Evolutionary conservation across 2,113 vertebrate genomes (phyloP), one percentile per base, ranked within the genome.

Genomic region (Thinocorus orbignyianus): DNA sequence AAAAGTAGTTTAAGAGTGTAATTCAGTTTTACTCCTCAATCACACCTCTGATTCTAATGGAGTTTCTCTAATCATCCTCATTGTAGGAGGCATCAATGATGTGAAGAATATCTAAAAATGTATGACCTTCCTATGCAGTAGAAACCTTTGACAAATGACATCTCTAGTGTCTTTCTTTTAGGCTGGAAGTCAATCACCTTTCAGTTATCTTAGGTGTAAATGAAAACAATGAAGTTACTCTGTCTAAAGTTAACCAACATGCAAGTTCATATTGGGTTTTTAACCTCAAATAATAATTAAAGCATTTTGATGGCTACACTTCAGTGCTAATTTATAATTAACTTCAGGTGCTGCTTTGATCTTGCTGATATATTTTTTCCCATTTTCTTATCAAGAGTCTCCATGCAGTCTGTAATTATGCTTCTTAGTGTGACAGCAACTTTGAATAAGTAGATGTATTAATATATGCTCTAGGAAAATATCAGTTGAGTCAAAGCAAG

Each of bases 271-370:
- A 44, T 9, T 1, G 2, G 12, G 1, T 4, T 46, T 66, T 31
- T 35, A 91, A 91, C 31, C 51, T 74, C 28, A 54, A 91, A 35
- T 57, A 95, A 88, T 90, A 95, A 96, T 94, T 90, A 77, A 87
- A 83, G 52, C 33, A 70, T 88, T 95, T 96, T 86, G 66, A 81
- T 13, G 7, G 51, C 72, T 94, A 61, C 51, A 86, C 46, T 96
- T 95, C 76, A 91, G 82, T 86, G 65, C 57, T 97, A 89, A 96
- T 96, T 97, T 91, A 74, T 96, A 95, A 97, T 97, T 97, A 97
- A 95, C 79, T 90, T 97, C 92, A 96, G 92, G 91, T 94, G 78
- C 66, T 92, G 93, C 81, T 97, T 97, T 96, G 96, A 97, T 97
- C 94, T 76, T 91, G n/a, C 76, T 70, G 73, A 96, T 96, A 69